Conservation (phyloP, 2,113 vertebrate genomes). For the Cyprinodon variegatus region DNA sequence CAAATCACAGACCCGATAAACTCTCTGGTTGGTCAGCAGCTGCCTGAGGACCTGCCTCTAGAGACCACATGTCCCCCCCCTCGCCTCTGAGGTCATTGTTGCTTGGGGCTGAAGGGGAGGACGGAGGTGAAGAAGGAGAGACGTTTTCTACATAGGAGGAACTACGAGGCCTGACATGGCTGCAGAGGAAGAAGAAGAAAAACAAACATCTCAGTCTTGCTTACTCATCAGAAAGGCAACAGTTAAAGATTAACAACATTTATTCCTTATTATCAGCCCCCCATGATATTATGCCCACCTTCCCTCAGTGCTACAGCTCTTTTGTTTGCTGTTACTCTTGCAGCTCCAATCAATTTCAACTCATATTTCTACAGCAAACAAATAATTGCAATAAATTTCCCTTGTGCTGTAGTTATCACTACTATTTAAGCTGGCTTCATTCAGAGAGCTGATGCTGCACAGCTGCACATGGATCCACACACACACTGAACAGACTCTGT, state of each 20-base stretch:
- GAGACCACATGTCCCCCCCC: constrained; percentile 19
- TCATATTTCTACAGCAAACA: too few species aligned
- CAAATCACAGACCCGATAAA: constrained; percentile 4
- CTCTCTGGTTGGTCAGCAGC: constrained; percentile 9
- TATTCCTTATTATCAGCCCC: background rate
- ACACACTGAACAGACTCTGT: constrained; percentile 12
- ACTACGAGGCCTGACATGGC: constrained; percentile 97
- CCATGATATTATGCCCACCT: too few species aligned
- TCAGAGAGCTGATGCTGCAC: background rate
- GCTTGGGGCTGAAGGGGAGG: constrained; percentile 46
- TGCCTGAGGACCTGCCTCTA: constrained; percentile 12
- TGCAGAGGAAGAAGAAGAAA: constrained; percentile 64
- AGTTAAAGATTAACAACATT: background rate
- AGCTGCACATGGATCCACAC: background rate
- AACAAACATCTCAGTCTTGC: background rate
- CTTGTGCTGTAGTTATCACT: constrained; percentile 24
- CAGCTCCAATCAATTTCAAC: too few species aligned
- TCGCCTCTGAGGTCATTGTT: constrained; percentile 58
- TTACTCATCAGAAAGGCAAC: background rate
- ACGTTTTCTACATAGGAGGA: constrained; percentile 90
- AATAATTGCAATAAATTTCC: too few species aligned
- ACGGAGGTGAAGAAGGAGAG: constrained; percentile 68
- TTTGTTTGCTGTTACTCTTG: too few species aligned
- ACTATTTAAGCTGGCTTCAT: constrained; percentile 18
- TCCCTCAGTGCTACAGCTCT: too few species aligned